Evolutionary conservation across 2,888 invertebrate genomes (phyloP).

Genomic region (Luperina nickerlii): DNA sequence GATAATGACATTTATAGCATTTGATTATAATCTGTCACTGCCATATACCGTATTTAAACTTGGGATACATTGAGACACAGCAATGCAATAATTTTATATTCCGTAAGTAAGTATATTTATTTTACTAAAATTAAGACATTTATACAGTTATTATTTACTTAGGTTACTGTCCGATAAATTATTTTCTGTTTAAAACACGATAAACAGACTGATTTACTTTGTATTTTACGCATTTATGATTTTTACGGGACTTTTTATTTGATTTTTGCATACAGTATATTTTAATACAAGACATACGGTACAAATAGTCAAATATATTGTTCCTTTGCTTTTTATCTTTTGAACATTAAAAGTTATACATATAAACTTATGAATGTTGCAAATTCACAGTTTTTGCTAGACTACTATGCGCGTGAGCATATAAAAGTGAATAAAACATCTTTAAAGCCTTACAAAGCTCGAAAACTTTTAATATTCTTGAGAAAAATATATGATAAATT

Average conservation of each 20-base stretch:
- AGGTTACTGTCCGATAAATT: constrained; percentile 32
- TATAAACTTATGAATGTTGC: background rate
- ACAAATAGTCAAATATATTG: background rate
- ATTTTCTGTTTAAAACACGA: constrained; percentile 53
- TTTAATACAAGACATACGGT: background rate
- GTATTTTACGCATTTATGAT: constrained; percentile 54
- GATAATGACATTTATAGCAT: constrained; percentile 5
- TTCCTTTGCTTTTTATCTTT: constrained; percentile 19
- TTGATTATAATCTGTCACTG: constrained; percentile 34
- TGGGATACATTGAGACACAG: constrained; percentile 20
- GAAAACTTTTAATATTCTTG: constrained; percentile 46
- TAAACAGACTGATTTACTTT: constrained; percentile 52
- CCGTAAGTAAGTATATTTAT: constrained; percentile 47
- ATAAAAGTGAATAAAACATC: background rate
- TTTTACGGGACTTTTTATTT: constrained; percentile 23
- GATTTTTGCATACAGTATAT: constrained; percentile 1
- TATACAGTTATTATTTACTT: constrained; percentile 26
- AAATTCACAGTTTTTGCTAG: background rate
- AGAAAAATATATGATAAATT: constrained; percentile 15
- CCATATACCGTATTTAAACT: constrained; percentile 22
- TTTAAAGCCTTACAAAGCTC: background rate
- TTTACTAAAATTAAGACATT: constrained; percentile 27
- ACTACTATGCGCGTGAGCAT: background rate
- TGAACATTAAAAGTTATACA: constrained; percentile 39
- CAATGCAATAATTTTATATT: constrained; percentile 40